These are phyloP conservation scores for Orthosia cruda DNA, from an alignment of 2,888 invertebrate genomes.

Conservation along the genomic window DNA sequence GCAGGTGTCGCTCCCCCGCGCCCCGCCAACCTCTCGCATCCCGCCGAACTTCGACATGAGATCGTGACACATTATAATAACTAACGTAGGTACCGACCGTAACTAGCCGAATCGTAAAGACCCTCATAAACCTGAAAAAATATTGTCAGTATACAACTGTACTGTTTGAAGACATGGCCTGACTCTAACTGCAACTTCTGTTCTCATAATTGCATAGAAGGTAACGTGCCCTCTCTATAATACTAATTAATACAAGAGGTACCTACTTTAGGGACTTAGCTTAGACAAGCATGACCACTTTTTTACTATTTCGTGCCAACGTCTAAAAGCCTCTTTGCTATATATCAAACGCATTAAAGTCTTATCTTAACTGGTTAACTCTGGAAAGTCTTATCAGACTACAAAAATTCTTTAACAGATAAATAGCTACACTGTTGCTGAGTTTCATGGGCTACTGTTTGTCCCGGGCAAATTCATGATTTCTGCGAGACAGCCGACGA, in stretches of 20 bases:
- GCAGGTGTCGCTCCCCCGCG: constrained; percentile 81
- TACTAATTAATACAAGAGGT: neutral
- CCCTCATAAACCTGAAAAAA: constrained; percentile 13
- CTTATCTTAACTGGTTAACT: neutral
- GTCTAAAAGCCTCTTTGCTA: no score
- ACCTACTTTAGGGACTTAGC: neutral
- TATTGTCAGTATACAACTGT: neutral
- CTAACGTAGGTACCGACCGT: constrained; percentile 26
- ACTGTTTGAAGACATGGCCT: neutral
- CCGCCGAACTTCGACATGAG: constrained; percentile 71
- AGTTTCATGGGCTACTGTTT: no score
- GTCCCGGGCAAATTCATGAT: no score
- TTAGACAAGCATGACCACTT: neutral
- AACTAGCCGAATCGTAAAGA: constrained; percentile 29
- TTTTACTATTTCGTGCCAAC: neutral
- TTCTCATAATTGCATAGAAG: neutral
- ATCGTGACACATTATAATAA: constrained; percentile 67
- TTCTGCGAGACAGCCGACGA: no score
- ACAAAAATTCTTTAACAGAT: no score
- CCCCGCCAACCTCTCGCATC: constrained; percentile 61
- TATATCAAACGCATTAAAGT: neutral
- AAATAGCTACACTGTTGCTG: no score
- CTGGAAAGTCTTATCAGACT: no score
- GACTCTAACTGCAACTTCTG: neutral
- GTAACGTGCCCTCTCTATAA: neutral